Base-by-base conservation (phyloP, 2,888 invertebrate species). In the Hemistola chrysoprasaria region DNA sequence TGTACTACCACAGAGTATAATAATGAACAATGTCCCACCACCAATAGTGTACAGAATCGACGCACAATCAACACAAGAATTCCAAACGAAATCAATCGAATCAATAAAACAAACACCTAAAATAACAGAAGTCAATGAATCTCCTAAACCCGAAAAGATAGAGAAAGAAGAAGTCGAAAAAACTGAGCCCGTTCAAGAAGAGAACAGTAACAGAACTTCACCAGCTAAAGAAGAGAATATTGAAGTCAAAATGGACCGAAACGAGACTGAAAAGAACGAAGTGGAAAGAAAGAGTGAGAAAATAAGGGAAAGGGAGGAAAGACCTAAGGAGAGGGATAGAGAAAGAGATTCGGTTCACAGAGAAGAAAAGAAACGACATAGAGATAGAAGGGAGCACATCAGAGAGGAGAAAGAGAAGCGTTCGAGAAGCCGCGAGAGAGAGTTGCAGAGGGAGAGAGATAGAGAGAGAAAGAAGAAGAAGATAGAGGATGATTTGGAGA, bases 1-100 rank as follows among this genome's bases (percentile, higher is more conserved):
- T 8, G 6, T 29, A 1, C 1, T 36, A 21, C 65, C 65, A 1
- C 68, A 55, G 28, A 28, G 56, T 6, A 46, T 53, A 3, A 36
- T 62, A 1, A 11, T 56, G 0, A 64, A 62, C 30, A 49, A 62
- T 21, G 58, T 78, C 1, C 78, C 83, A 0, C 79, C 82, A 0
- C 61, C 74, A 0, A 56, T 84, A 0, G 71, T 85, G 0, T 85
- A 85, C 58, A 86, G 82, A 54, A 73, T 86, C 45, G 83, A 86
- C 1, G 68, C 65, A 0, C 63, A 64, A 16, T 37, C 60, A 1
- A 56, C 54, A 1, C 72, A 71, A n/a, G 71, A 71, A 21, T 31
- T 71, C 6, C 71, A 73, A 0, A 49, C 56, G 10, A 69, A 66
- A 56, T 47, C 75, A 2, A 40, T 55, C 21, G 59, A 56, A 43